Conservation (phyloP, 2,113 vertebrate genomes). For the Centropus unirufus region DNA sequence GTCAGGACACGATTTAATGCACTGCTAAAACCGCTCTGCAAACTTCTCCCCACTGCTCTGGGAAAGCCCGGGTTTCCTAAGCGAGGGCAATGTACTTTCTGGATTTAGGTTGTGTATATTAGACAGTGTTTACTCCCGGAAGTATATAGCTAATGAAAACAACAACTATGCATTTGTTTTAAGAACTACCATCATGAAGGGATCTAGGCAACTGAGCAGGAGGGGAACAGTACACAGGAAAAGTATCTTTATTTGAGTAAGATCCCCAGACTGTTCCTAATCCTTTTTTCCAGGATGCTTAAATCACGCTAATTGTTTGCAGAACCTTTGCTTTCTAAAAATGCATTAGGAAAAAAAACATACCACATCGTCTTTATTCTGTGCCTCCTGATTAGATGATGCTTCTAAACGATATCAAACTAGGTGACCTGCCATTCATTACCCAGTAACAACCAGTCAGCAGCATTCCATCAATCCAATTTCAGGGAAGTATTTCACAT, state of each 20-base stretch:
- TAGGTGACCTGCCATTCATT: background rate
- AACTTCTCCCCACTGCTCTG: background rate
- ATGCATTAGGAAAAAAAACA: background rate
- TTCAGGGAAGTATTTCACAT: background rate
- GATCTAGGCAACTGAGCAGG: background rate
- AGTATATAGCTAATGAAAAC: slow-evolving; percentile 17
- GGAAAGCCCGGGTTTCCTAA: background rate
- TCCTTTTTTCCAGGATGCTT: slow-evolving; percentile 25
- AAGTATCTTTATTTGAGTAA: background rate
- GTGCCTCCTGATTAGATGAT: background rate
- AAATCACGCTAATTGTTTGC: slow-evolving; percentile 4
- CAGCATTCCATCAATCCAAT: background rate
- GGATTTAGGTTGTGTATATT: background rate
- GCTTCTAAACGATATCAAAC: background rate
- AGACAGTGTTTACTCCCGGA: background rate
- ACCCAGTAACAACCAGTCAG: background rate
- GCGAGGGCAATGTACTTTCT: background rate
- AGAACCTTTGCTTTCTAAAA: slow-evolving; percentile 46
- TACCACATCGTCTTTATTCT: background rate
- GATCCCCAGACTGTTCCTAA: background rate
- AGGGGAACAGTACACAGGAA: background rate
- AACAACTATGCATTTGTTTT: background rate
- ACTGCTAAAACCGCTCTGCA: background rate
- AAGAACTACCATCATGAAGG: background rate
- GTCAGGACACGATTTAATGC: background rate